Evolutionary conservation across 2,113 vertebrate species (phyloP), one percentile per base, ranked within the genome.

Genomic region (Scomber scombrus): DNA sequence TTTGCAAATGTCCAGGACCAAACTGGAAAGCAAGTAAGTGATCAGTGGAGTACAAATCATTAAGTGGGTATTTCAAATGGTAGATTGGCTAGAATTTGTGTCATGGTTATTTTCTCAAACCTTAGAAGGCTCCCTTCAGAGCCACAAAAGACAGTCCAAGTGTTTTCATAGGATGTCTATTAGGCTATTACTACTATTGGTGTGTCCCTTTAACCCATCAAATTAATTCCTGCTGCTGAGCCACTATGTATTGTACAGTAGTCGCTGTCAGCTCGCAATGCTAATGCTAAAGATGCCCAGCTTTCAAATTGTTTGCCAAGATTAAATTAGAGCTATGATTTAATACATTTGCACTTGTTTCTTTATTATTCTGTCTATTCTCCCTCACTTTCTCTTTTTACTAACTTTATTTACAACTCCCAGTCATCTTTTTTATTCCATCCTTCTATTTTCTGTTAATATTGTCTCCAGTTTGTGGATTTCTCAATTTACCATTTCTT

Each of bases 401-500:
- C 11, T 80, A 11, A 7, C 61, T 85, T 65, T 62, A 61, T 78
- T 80, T 60, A 57, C 62, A 54, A 61, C 56, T 88, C 57, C 15
- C 18, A n/a, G 16, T 68, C 65, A 72, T 69, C 71, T 76, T 82
- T 71, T 63, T 46, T 16, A 71, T 52, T 70, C 58, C 5, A 49
- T 64, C 43, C 10, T 56, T 78, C 68, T 51, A 34, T 66, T 67
- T 85, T 81, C 61, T 77, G 40, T 85, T 84, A 76, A 78, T 76
- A 80, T 80, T 85, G 43, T 75, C 70, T 57, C 75, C 40, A 68
- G 40, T 87, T 83, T 61, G 72, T 75, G 58, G 49, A 80, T 89
- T 79, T 89, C 77, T 91, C 82, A 83, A 80, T 88, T 86, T 79
- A 56, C 71, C 50, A 74, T 88, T 77, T 81, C 61, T 78, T 26